phyloP scores from a whole-genome alignment of 2,888 invertebrate genomes.

The Drosophila flavopinicola region DNA sequence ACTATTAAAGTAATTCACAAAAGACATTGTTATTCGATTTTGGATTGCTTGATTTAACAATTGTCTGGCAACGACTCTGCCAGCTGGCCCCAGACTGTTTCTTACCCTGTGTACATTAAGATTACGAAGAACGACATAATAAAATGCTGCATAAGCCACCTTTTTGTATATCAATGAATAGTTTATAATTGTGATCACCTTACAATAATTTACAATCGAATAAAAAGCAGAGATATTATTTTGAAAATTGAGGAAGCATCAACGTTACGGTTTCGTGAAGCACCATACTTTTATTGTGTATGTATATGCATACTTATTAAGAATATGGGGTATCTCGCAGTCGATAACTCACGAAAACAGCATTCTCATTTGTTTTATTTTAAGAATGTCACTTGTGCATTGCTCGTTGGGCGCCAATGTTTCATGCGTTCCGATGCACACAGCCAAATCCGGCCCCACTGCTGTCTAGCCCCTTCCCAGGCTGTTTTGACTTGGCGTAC shows the following conservation, averaged over 20 bases:
- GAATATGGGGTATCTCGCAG: slow-evolving; percentile 13
- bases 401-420: slow-evolving; percentile 73
- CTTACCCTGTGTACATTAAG: slow-evolving; percentile 6
- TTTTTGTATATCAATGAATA: no score
- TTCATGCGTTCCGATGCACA: slow-evolving; percentile 55
- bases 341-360: background rate
- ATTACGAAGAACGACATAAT: no score
- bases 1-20: background rate
- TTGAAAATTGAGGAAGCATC: no score
- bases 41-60: slow-evolving; percentile 31
- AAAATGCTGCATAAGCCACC: no score
- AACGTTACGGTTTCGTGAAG: background rate
- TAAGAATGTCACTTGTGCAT: slow-evolving; percentile 66
- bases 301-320: background rate
- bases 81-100: slow-evolving; percentile 13
- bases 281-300: no score
- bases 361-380: slow-evolving; percentile 55
- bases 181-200: no score
- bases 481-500: slow-evolving; percentile 34
- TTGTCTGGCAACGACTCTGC: slow-evolving; percentile 17
- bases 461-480: slow-evolving; percentile 56
- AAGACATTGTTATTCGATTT: slow-evolving; percentile 7
- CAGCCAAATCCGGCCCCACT: slow-evolving; percentile 41
- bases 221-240: no score
- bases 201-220: no score